A percentile compares a stretch with the other conserved stretches of the same genome.
phyloP scores from a whole-genome alignment of 2,888 invertebrate species.

The Drosophila niveifrons region DNA sequence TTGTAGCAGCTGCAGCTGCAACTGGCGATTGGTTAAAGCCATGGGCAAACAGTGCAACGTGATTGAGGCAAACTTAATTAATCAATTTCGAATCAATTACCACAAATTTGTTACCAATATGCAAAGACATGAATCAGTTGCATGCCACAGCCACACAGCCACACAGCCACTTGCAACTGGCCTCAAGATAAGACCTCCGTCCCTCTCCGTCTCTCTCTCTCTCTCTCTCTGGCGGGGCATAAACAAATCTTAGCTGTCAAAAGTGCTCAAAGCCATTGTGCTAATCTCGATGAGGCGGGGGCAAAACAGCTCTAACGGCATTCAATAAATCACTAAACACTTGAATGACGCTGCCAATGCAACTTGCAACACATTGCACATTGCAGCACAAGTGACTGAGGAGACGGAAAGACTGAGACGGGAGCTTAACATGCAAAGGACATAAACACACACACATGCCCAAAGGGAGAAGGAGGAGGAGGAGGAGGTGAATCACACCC shows the following conservation, averaged over 20 bases:
- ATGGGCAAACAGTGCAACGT: slow-evolving; percentile 41
- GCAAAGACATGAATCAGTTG: slow-evolving; percentile 78
- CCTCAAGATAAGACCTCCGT: slow-evolving; percentile 49
- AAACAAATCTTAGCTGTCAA: slow-evolving; percentile 83
- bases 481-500: slow-evolving; percentile 11
- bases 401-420: slow-evolving; percentile 36
- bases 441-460: slow-evolving; percentile 33
- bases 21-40: slow-evolving; percentile 46
- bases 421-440: slow-evolving; percentile 56
- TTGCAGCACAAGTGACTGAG: slow-evolving; percentile 1
- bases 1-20: slow-evolving; percentile 42
- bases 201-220: too few relatives aligned
- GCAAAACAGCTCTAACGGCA: slow-evolving; percentile 73
- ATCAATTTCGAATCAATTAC: slow-evolving; percentile 82
- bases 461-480: slow-evolving; percentile 6
- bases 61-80: slow-evolving; percentile 70
- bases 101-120: slow-evolving; percentile 83
- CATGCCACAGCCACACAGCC: background rate
- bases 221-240: slow-evolving; percentile 51
- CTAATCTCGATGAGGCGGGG: slow-evolving; percentile 69
- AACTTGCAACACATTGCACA: slow-evolving; percentile 79
- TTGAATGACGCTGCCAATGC: slow-evolving; percentile 80
- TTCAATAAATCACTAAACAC: slow-evolving; percentile 84
- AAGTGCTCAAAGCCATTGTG: slow-evolving; percentile 83
- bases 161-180: slow-evolving; percentile 38